Evolutionary conservation across 2,113 vertebrate genomes (phyloP).

Genomic region (Plecturocebus donacophilus): DNA sequence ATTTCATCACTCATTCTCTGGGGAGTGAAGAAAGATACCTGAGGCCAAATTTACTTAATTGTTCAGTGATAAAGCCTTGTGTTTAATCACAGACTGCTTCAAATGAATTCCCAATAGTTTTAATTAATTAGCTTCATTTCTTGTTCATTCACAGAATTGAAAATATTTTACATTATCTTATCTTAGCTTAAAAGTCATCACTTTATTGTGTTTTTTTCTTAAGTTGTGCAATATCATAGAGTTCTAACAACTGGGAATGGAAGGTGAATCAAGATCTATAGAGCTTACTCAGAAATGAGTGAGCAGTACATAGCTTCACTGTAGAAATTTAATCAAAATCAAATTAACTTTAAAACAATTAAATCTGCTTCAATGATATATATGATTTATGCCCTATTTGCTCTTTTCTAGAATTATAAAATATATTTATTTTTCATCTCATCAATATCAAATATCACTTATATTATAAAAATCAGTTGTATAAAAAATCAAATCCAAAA

Average conservation of each 20-base stretch:
- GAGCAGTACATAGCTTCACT: background rate
- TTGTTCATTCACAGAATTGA: slow-evolving; percentile 57
- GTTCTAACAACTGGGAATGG: background rate
- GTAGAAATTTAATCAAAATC: slow-evolving; percentile 22
- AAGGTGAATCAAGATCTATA: background rate
- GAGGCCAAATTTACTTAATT: slow-evolving; percentile 80
- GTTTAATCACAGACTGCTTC: slow-evolving; percentile 79
- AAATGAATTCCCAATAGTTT: slow-evolving; percentile 72
- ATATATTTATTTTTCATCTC: background rate
- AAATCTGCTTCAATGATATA: background rate
- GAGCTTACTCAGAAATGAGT: background rate
- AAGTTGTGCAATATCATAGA: background rate
- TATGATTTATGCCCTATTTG: background rate
- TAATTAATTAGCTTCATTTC: slow-evolving; percentile 77
- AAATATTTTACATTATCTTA: slow-evolving; percentile 64
- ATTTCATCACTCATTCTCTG: slow-evolving; percentile 53
- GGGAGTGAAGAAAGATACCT: slow-evolving; percentile 47
- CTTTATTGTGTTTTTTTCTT: background rate
- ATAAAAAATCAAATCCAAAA: background rate
- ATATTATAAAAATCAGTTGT: background rate
- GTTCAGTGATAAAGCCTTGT: slow-evolving; percentile 71
- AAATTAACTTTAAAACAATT: slow-evolving; percentile 62
- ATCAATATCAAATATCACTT: background rate
- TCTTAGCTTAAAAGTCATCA: slow-evolving; percentile 43
- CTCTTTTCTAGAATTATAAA: background rate